Percentiles rank a stretch among this genome's conserved stretches.
Evolutionary conservation across 2,113 vertebrate genomes (phyloP).

Genomic region (Galbula dea): DNA sequence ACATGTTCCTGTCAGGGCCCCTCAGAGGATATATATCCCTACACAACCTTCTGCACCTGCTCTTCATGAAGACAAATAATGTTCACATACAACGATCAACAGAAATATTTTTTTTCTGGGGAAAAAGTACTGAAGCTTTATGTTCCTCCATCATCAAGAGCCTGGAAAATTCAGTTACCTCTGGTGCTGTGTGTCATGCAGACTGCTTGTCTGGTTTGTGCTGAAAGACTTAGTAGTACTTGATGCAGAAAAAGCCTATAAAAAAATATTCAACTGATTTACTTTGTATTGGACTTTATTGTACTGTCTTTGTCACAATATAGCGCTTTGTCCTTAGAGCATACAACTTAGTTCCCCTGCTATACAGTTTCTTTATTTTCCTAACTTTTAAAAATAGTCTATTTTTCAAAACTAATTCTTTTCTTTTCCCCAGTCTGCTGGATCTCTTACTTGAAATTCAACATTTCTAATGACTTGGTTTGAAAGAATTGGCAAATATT

Average conservation of each 20-base stretch:
- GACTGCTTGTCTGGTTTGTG: background rate
- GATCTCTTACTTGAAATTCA: background rate
- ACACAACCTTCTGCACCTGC: background rate
- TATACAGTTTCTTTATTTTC: background rate
- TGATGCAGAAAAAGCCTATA: background rate
- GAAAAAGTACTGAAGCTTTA: background rate
- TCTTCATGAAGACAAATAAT: background rate
- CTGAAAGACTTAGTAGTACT: background rate
- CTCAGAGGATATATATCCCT: background rate
- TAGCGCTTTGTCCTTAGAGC: background rate
- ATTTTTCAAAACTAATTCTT: background rate
- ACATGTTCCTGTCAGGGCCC: background rate
- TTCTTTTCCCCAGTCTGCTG: background rate
- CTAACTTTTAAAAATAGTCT: background rate
- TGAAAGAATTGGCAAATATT: background rate
- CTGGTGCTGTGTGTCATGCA: background rate
- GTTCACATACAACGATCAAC: background rate
- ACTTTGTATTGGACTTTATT: background rate
- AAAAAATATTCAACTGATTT: background rate
- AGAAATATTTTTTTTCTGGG: background rate
- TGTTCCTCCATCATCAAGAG: background rate
- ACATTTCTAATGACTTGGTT: background rate
- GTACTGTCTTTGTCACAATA: background rate
- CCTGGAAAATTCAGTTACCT: background rate
- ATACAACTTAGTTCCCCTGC: background rate